Evolutionary conservation across 2,113 vertebrate genomes (phyloP), one percentile per base, ranked within the genome.

Genomic region (Stercorarius parasiticus): DNA sequence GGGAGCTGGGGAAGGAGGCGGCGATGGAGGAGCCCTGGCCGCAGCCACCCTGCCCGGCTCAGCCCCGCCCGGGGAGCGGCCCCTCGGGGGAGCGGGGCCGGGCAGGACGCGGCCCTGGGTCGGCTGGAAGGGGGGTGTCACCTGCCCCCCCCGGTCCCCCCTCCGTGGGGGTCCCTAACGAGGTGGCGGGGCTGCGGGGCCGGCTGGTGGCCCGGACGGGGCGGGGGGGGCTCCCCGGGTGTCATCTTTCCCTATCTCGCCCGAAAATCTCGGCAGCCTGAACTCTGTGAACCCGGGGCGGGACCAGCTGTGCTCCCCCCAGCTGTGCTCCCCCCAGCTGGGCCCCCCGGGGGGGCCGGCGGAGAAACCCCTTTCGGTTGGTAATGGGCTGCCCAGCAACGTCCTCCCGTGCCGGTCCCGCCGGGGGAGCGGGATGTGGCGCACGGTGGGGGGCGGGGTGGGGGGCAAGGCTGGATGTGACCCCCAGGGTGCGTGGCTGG

Each of bases 151-250:
- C 15, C 1, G 1, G 11, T n/a, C 21, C 36, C 26, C 19, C 4
- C 30, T 30, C 30, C 3, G 0, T 9, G 80, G 25, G 61, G 77
- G 3, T 45, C 62, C 40, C 27, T 34, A 7, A 21, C 0, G 16
- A 25, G 64, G 62, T 16, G 70, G 3, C 2, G 11, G 49, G 61
- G 78, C 36, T 38, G 56, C 17, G 21, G 47, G 76, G 52, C 34
- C 2, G 32, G 56, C 34, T 79, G 82, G 30, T 65, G 34, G 30
- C 49, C 20, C 5, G 5, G 29, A 29, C 3, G 1, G 7, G 10
- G 11, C 32, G 50, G 27, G 61, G 11, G 50, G 23, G 50, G 34
- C 2, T 42, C 45, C 38, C n/a, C 0, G 11, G 58, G 77, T 66
- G 52, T 91, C 88, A 67, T 32, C 42, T 94, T 94, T 78, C 47